Evolutionary conservation across 2,797 vertebrate genomes (phyloP).

Genomic region (Cuculus canorus): DNA sequence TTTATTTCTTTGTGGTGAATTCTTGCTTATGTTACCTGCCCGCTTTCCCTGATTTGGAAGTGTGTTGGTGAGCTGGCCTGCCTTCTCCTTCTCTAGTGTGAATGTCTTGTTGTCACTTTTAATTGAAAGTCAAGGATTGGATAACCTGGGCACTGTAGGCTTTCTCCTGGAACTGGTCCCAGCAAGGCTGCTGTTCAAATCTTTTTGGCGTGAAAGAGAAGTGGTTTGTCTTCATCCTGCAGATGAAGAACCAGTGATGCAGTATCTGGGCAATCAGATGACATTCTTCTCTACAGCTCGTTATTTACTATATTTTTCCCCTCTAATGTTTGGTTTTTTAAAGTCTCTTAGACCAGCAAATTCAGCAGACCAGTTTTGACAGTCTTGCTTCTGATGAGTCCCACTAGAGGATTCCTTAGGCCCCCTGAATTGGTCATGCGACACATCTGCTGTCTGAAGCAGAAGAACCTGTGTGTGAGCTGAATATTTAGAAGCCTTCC

Average conservation of each 20-base stretch:
- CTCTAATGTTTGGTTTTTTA: background rate
- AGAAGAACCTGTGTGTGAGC: conserved; percentile 47
- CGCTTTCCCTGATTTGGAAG: background rate
- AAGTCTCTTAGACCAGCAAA: background rate
- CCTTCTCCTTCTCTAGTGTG: background rate
- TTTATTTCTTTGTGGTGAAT: background rate
- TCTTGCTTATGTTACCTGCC: background rate
- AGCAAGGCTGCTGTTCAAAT: conserved; percentile 10
- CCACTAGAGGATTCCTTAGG: conserved; percentile 46
- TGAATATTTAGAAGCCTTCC: conserved; percentile 53
- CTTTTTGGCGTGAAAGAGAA: background rate
- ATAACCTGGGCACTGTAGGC: background rate
- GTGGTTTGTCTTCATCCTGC: background rate
- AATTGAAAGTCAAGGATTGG: background rate
- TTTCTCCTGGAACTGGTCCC: background rate
- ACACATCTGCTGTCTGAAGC: conserved; percentile 58
- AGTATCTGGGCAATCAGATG: background rate
- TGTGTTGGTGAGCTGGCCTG: background rate
- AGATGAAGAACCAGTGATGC: background rate
- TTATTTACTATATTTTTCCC: background rate
- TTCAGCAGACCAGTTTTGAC: conserved; percentile 42
- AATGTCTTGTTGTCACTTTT: background rate
- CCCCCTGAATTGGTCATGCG: conserved; percentile 54
- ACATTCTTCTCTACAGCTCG: background rate
- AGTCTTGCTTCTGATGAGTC: conserved; percentile 41